A percentile compares a stretch with the other conserved stretches of the same genome.
Conservation (phyloP, 2,888 invertebrate species). For the Microctonus hyperodae region DNA sequence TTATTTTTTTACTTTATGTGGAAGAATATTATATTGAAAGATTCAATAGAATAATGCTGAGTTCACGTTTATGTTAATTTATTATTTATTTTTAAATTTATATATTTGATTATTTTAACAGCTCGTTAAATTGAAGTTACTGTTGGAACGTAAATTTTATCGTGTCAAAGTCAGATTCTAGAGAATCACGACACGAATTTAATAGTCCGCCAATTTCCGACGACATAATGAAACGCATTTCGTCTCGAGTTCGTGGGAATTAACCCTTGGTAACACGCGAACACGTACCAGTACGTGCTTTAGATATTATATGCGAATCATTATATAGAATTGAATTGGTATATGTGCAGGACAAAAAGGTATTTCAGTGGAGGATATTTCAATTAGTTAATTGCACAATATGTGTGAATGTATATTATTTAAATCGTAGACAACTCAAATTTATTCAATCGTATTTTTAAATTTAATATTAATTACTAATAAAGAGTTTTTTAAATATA, state of each 20-base stretch:
- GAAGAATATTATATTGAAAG: neutral
- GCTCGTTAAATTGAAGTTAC: neutral
- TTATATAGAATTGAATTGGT: conserved; percentile 19
- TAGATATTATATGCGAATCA: conserved; percentile 14
- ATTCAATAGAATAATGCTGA: too few species aligned
- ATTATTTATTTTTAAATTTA: neutral
- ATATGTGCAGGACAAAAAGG: conserved; percentile 5
- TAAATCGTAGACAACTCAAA: too few species aligned
- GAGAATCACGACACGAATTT: conserved; percentile 12
- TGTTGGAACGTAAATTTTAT: neutral
- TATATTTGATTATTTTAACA: neutral
- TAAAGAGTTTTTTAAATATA: too few species aligned
- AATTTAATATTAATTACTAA: too few species aligned
- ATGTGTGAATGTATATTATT: neutral
- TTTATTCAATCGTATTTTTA: too few species aligned
- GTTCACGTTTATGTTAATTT: too few species aligned
- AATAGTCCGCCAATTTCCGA: conserved; percentile 2
- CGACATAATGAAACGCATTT: neutral
- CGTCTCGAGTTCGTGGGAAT: conserved; percentile 12
- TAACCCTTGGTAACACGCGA: conserved; percentile 14
- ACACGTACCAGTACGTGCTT: conserved; percentile 24
- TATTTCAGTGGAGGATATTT: conserved; percentile 3
- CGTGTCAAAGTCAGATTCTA: neutral
- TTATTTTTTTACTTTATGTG: too few species aligned
- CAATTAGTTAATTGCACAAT: conserved; percentile 16